These are phyloP conservation scores for Pluvianellus socialis DNA, from an alignment of 2,113 vertebrate species.

Conservation along the genomic window DNA sequence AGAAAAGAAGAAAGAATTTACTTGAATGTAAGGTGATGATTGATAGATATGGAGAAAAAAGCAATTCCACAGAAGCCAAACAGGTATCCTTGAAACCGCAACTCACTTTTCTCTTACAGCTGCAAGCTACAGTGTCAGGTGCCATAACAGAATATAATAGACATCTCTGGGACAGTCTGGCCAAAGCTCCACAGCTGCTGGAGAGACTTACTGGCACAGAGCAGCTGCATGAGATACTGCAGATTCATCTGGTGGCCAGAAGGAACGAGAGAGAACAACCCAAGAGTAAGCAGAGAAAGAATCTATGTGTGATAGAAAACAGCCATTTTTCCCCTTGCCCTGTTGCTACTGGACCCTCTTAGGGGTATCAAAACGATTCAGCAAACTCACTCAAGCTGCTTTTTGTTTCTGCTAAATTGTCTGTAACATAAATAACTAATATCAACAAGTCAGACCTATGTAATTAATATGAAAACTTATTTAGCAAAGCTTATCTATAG, in stretches of 20 bases:
- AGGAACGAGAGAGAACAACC: neutral
- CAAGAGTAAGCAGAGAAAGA: neutral
- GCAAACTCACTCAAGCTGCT: neutral
- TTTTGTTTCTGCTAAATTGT: neutral
- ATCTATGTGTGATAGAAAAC: neutral
- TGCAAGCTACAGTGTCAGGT: neutral
- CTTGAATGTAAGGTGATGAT: neutral
- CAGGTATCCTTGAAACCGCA: neutral
- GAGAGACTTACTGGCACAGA: neutral
- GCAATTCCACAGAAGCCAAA: neutral
- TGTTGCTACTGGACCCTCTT: neutral
- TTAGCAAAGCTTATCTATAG: neutral
- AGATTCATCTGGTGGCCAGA: neutral
- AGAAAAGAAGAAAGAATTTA: neutral
- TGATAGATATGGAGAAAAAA: neutral
- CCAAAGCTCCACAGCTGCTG: slow-evolving; percentile 31
- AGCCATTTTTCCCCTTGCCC: neutral
- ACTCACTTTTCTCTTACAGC: neutral
- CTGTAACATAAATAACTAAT: neutral
- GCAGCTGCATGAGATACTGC: slow-evolving; percentile 22
- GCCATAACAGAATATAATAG: neutral
- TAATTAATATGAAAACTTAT: neutral
- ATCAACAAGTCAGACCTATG: neutral
- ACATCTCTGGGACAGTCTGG: neutral
- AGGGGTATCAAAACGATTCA: neutral